A percentile compares a stretch with the other conserved stretches of the same genome.
phyloP scores from a whole-genome alignment of 2,797 vertebrate species.

The Nannoperca obscura region DNA sequence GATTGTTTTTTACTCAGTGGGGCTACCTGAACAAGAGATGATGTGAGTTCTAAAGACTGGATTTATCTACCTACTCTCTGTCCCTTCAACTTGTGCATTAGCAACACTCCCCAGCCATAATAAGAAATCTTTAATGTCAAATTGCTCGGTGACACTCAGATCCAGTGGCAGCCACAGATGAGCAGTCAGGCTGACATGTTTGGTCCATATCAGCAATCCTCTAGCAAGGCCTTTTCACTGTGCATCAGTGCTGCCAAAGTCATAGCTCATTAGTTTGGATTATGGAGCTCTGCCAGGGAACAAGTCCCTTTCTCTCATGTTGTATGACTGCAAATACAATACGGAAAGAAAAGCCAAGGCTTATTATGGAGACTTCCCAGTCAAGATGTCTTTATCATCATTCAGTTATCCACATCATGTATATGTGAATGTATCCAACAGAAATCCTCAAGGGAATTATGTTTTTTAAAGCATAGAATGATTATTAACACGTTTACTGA shows the following conservation, averaged over 20 bases:
- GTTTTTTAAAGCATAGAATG: slow-evolving; percentile 19
- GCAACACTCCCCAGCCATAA: slow-evolving; percentile 3
- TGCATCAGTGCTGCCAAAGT: slow-evolving; percentile 55
- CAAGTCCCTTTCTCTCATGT: slow-evolving; percentile 47
- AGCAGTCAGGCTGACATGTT: slow-evolving; percentile 60
- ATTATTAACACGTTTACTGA: slow-evolving; percentile 7
- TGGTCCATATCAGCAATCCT: slow-evolving; percentile 55
- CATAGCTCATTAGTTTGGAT: slow-evolving; percentile 71
- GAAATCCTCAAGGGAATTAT: slow-evolving; percentile 4
- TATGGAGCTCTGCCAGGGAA: slow-evolving; percentile 51
- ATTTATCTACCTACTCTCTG: neutral
- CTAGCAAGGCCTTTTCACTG: slow-evolving; percentile 39
- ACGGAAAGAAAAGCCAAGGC: slow-evolving; percentile 21
- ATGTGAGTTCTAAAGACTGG: slow-evolving; percentile 1
- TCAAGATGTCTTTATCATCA: slow-evolving; percentile 32
- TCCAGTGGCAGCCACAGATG: slow-evolving; percentile 34
- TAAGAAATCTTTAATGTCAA: slow-evolving; percentile 31
- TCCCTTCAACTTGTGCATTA: neutral
- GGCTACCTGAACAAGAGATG: slow-evolving; percentile 5
- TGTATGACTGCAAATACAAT: slow-evolving; percentile 46
- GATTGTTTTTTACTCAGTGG: neutral
- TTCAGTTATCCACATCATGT: slow-evolving; percentile 10
- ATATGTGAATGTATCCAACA: neutral
- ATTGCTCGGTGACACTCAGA: slow-evolving; percentile 24
- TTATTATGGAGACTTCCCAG: neutral